Evolutionary conservation across 2,113 vertebrate species (phyloP), one percentile per base, ranked within the genome.

Genomic region (Stomatorhinus ivindoensis): DNA sequence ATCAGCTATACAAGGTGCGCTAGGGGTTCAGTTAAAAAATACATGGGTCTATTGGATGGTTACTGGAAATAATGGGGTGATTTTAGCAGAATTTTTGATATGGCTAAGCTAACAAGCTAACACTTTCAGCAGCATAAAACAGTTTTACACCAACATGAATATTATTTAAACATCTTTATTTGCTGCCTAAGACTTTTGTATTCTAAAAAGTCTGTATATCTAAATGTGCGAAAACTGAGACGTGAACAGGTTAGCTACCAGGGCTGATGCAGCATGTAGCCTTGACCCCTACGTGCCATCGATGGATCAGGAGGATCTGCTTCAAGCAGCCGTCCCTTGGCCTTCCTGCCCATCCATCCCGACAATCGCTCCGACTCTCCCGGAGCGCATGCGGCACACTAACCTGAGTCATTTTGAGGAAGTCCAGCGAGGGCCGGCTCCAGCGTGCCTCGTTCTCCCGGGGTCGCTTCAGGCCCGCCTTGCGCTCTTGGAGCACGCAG

Each of bases 361-460:
- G 15, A 39, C 8, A 0, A 39, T 35, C 13, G n/a, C 15, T 21
- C 17, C 4, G 8, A 4, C 42, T 5, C 1, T 10, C 53, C 15
- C 5, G 3, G 31, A 19, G 50, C 39, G 11, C 55, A 3, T 2
- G 42, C 19, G 9, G 48, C 9, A 21, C 50, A 93, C 95, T 96
- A 94, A 96, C 96, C 95, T 93, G 92, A 6, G 95, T 96, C 96
- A 96, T 96, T 93, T 96, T 97, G 88, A 96, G 94, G 90, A 97
- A 96, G 94, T 96, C 95, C 93, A 96, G 93, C 2, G 95, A 96
- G 3, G 95, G 96, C 11, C 96, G 94, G 35, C 92, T 96, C 95
- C 96, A 95, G 90, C 94, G 92, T 5, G 95, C 89, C 0, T 95
- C 95, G 86, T 96, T 95, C 88, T 95, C 95, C 9, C 95, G 93